Evolutionary conservation across 2,888 invertebrate species (phyloP), one percentile per base, ranked within the genome.

Genomic region (Agapostemon virescens): DNA sequence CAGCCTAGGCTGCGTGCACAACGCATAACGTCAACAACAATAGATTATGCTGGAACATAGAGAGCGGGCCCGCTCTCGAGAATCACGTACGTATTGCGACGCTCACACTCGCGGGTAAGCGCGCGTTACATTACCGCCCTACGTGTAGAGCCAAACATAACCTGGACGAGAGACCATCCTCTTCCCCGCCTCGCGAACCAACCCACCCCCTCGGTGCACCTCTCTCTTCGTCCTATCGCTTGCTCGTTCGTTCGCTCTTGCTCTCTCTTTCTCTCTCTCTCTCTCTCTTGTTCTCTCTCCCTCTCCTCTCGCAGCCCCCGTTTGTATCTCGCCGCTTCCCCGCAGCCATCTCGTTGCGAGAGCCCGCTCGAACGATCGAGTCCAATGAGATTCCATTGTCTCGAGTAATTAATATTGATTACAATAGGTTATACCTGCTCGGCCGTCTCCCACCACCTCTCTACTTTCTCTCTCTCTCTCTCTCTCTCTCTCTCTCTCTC

Each of bases 371-470:
- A 91, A 91, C 92, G 92, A 92, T 92, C 92, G 91, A 92, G 89
- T 92, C 91, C 92, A 92, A 92, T 92, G 92, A 92, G 92, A 92
- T 92, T 92, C 92, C 91, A 93, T 93, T 93, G 93, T 93, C 92
- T 91, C 91, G 91, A 91, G 92, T 93, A 93, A 93, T 93, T 93
- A 93, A 93, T 93, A 92, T 92, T 92, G 92, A 92, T 92, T 92
- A 92, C 92, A 91, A 92, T 91, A 88, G 92, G 90, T 91, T 91
- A 90, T 90, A 91, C 90, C 91, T 90, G 90, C 89, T 89, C 88
- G 87, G 87, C 85, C 88, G 88, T 88, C 86, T 88, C 89, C 87
- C 87, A 84, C 86, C 79, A 83, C 85, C 83, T 81, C 69, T 67
- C 66, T 30, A 30, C 76, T 77, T 40, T 58, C 61, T 38, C 55